phyloP scores from a whole-genome alignment of 2,888 invertebrate species.

The Drosophila heteroneura region DNA sequence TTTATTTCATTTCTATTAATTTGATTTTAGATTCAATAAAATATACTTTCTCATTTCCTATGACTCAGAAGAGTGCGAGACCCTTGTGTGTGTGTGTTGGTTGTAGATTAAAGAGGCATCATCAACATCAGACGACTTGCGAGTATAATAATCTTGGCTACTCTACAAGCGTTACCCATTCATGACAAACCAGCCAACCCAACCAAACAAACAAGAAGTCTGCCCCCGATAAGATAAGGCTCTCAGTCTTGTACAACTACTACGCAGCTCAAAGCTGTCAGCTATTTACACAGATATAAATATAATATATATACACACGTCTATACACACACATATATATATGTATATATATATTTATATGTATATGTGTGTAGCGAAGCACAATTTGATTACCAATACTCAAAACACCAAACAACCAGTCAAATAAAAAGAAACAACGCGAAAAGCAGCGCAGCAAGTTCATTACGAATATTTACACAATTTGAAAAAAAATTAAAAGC shows the following conservation, averaged over 20 bases:
- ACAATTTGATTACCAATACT: constrained; percentile 24
- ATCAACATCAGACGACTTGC: constrained; percentile 36
- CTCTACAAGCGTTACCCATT: constrained; percentile 56
- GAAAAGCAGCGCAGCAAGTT: constrained; percentile 57
- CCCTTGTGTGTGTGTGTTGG: constrained; percentile 8
- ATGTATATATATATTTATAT: not conserved
- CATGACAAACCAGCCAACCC: constrained; percentile 31
- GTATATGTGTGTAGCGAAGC: constrained; percentile 7
- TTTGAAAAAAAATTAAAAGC: constrained; percentile 55
- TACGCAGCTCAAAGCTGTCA: constrained; percentile 5
- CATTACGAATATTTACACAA: constrained; percentile 72
- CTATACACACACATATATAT: not conserved
- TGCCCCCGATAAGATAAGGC: constrained; percentile 49
- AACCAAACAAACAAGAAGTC: constrained; percentile 21
- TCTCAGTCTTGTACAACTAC: constrained; percentile 6
- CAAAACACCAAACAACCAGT: constrained; percentile 6
- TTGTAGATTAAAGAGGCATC: constrained; percentile 50
- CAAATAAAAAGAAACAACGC: constrained; percentile 1
- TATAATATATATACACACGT: not conserved
- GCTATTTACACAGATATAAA: constrained; percentile 1
- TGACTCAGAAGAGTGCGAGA: constrained; percentile 32
- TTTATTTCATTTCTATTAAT: not conserved
- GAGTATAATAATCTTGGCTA: constrained; percentile 43
- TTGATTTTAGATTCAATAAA: not conserved
- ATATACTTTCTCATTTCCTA: constrained; percentile 10